These are phyloP conservation scores for Sternotherus odoratus DNA, from an alignment of 2,797 vertebrate genomes.

Conservation along the genomic window DNA sequence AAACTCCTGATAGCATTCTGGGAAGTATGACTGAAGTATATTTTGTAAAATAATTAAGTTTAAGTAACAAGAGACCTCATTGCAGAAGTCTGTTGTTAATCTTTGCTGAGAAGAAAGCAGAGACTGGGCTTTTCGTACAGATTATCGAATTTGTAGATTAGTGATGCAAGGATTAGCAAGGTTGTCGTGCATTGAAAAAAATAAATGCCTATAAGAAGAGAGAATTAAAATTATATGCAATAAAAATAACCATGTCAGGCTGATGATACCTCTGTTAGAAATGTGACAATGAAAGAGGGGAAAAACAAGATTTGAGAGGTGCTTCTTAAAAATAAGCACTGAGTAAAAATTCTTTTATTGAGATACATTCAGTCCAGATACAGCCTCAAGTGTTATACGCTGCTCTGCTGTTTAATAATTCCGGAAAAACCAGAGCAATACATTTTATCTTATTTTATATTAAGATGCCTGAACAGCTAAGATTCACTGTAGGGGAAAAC, in stretches of 20 bases:
- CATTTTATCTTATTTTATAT: not conserved
- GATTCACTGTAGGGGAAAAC: not conserved
- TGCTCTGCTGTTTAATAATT: not conserved
- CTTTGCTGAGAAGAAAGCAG: slow-evolving; percentile 15
- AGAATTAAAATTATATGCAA: not conserved
- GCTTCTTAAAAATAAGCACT: not conserved
- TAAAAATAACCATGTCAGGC: not conserved
- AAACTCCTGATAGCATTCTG: not conserved
- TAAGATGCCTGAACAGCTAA: not conserved
- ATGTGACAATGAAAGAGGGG: not conserved
- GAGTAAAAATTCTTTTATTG: slow-evolving; percentile 1
- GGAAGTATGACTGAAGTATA: not conserved
- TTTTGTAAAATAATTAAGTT: not conserved
- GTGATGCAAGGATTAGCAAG: not conserved
- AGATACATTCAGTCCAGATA: not conserved
- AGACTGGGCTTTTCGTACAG: not conserved
- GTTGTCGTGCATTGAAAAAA: not conserved
- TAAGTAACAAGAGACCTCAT: slow-evolving; percentile 25
- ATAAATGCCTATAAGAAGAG: not conserved
- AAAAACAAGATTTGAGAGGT: not conserved
- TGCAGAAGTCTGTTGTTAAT: slow-evolving; percentile 11
- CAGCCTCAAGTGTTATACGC: not conserved
- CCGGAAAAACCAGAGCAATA: not conserved
- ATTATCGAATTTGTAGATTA: not conserved
- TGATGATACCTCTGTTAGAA: not conserved